phyloP scores from a whole-genome alignment of 2,888 invertebrate species.

The Melanotus villosus region DNA sequence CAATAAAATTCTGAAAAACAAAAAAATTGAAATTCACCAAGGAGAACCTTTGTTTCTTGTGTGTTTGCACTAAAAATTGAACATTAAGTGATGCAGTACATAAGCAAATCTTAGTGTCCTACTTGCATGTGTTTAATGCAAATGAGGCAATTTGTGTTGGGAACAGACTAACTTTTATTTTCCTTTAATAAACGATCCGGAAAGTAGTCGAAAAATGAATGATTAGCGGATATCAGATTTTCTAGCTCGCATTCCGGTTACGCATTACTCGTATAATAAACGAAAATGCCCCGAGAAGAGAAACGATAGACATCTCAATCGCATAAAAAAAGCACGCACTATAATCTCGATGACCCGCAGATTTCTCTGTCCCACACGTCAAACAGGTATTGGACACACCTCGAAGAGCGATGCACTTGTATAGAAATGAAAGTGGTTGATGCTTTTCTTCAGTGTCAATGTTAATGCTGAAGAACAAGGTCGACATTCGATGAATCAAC shows the following conservation, averaged over 20 bases:
- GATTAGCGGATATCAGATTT: background rate
- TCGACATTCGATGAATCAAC: conserved; percentile 41
- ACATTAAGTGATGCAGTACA: too few relatives aligned
- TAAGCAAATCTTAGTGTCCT: too few relatives aligned
- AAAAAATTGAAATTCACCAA: too few relatives aligned
- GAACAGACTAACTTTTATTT: background rate
- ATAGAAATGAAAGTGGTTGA: conserved; percentile 64
- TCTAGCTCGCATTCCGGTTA: background rate
- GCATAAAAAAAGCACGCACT: background rate
- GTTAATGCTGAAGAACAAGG: conserved; percentile 60
- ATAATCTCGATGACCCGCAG: conserved; percentile 10
- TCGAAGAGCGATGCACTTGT: conserved; percentile 48
- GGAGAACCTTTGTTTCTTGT: too few relatives aligned
- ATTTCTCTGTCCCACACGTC: conserved; percentile 38
- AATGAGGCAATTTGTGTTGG: background rate
- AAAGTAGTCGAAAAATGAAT: background rate
- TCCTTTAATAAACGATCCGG: background rate
- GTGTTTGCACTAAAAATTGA: too few relatives aligned
- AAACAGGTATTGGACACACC: conserved; percentile 30
- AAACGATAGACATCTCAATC: background rate
- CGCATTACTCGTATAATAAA: background rate
- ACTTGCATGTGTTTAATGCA: background rate
- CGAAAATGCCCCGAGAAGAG: conserved; percentile 6
- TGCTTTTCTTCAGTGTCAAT: conserved; percentile 64
- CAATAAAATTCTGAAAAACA: background rate